These are phyloP conservation scores for Clinocottus analis DNA, from an alignment of 2,113 vertebrate genomes.

Conservation along the genomic window DNA sequence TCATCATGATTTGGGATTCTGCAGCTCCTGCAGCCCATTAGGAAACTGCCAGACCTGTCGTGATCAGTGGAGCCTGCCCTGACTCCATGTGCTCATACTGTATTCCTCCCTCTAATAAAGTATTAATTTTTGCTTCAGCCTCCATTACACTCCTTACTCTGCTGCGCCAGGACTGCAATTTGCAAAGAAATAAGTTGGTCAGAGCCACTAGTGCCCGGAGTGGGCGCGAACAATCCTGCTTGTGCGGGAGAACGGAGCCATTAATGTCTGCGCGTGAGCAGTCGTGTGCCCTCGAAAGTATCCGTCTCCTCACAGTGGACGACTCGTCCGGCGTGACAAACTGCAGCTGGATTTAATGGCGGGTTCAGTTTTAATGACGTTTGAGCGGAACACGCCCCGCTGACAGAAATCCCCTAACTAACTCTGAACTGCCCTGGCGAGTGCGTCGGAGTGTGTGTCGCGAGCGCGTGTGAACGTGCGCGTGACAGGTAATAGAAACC, in stretches of 20 bases:
- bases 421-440: slow-evolving; percentile 16
- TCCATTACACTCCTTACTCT: neutral
- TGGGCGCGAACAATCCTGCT: slow-evolving; percentile 10
- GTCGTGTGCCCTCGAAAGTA: slow-evolving; percentile 48
- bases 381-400: slow-evolving; percentile 51
- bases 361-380: slow-evolving; percentile 65
- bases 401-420: slow-evolving; percentile 49
- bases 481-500: slow-evolving; percentile 62
- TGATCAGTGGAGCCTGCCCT: slow-evolving; percentile 1
- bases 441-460: slow-evolving; percentile 4
- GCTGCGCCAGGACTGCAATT: neutral
- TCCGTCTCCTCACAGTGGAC: slow-evolving; percentile 42
- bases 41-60: slow-evolving; percentile 12
- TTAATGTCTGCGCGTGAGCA: slow-evolving; percentile 16
- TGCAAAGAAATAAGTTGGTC: slow-evolving; percentile 1
- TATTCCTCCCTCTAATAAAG: slow-evolving; percentile 6
- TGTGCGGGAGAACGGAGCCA: slow-evolving; percentile 17
- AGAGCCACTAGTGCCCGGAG: slow-evolving; percentile 14
- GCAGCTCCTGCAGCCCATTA: neutral
- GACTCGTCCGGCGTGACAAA: slow-evolving; percentile 44
- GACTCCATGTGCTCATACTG: slow-evolving; percentile 16
- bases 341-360: slow-evolving; percentile 60
- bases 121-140: slow-evolving; percentile 8
- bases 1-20: neutral
- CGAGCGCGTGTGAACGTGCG: slow-evolving; percentile 16